Evolutionary conservation across 2,797 vertebrate genomes (phyloP).

Genomic region (Gymnopithys bicolor): DNA sequence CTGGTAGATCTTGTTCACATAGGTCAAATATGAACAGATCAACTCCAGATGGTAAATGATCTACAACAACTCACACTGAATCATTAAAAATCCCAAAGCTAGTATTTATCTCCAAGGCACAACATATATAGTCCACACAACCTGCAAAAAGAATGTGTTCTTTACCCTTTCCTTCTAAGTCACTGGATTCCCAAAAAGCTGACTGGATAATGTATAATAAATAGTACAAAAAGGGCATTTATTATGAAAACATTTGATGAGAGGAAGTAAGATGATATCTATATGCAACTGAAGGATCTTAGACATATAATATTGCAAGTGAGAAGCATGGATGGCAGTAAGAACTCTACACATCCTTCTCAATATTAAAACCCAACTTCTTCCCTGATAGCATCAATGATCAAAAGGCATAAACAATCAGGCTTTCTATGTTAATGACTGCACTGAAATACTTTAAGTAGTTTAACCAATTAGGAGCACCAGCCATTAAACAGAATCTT

Average conservation of each 20-base stretch:
- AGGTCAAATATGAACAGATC: neutral
- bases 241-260: conserved; percentile 53
- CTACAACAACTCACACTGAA: neutral
- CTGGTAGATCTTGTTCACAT: neutral
- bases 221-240: conserved; percentile 61
- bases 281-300: conserved; percentile 8
- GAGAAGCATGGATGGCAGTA: conserved; percentile 22
- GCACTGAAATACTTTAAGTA: conserved; percentile 52
- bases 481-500: conserved; percentile 37
- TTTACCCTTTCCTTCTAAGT: neutral
- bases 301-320: conserved; percentile 52
- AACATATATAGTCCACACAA: neutral
- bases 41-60: neutral
- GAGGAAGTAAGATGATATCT: conserved; percentile 69
- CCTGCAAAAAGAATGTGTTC: neutral
- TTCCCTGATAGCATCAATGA: conserved; percentile 57
- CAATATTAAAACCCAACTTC: conserved; percentile 50
- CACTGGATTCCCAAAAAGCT: conserved; percentile 33
- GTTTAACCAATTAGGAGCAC: conserved; percentile 50
- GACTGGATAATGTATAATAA: conserved; percentile 11
- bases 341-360: conserved; percentile 55
- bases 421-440: conserved; percentile 64
- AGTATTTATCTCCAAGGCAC: neutral
- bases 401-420: conserved; percentile 72
- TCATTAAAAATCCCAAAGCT: conserved; percentile 8